A percentile compares a stretch with the other conserved stretches of the same genome.
These are phyloP conservation scores for Crypturellus undulatus DNA, from an alignment of 2,113 vertebrate genomes.

Conservation along the genomic window DNA sequence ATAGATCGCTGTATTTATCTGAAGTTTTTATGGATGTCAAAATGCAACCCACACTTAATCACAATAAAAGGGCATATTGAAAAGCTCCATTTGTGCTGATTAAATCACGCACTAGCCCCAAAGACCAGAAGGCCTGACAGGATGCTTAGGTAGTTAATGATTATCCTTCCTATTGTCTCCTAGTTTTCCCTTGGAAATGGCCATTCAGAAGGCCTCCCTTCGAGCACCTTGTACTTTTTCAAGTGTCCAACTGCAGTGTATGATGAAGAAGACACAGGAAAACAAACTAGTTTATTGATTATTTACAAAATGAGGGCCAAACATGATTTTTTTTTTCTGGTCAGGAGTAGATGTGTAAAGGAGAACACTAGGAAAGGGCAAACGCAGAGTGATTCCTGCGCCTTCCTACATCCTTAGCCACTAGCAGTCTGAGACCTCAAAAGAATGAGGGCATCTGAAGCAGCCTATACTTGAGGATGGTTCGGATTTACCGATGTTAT, in stretches of 20 bases:
- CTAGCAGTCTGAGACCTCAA: not conserved
- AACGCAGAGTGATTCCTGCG: not conserved
- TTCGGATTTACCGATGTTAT: not conserved
- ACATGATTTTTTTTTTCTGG: not conserved
- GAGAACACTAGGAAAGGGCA: not conserved
- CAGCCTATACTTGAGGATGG: accelerated
- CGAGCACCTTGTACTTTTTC: not conserved
- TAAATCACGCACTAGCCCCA: slow-evolving; percentile 45
- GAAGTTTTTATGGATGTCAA: not conserved
- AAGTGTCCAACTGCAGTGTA: not conserved
- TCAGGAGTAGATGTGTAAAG: not conserved
- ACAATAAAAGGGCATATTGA: slow-evolving; percentile 2
- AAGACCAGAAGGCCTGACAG: slow-evolving; percentile 46
- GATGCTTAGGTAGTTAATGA: slow-evolving; percentile 40
- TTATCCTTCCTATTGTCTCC: slow-evolving; percentile 14
- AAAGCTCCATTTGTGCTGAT: slow-evolving; percentile 46
- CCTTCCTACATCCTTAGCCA: not conserved
- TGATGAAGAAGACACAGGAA: not conserved
- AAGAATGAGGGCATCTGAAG: not conserved
- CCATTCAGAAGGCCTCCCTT: not conserved
- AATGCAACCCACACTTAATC: slow-evolving; percentile 20
- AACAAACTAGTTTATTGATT: not conserved
- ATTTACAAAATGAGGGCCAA: not conserved
- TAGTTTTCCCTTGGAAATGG: slow-evolving; percentile 40
- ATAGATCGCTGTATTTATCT: not conserved